phyloP scores from a whole-genome alignment of 2,888 invertebrate species.

The Argyra leucocephala region DNA sequence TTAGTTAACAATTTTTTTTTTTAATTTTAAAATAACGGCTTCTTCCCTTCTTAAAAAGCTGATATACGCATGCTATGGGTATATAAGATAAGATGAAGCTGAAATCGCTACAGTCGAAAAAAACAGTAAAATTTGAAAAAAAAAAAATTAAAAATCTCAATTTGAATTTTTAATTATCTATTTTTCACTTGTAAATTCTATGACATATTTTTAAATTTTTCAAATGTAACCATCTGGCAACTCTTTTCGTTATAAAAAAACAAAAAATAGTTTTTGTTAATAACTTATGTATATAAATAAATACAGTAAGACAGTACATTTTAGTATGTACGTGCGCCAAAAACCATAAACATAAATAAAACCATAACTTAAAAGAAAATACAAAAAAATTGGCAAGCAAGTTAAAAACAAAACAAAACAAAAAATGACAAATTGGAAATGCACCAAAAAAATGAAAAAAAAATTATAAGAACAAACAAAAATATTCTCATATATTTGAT shows the following conservation, averaged over 20 bases:
- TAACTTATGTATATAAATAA: neutral
- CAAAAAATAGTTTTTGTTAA: neutral
- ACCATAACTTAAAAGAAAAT: neutral
- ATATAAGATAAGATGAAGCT: too few relatives aligned
- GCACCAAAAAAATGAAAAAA: neutral
- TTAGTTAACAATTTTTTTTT: too few relatives aligned
- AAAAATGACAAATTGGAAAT: neutral
- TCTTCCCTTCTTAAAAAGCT: too few relatives aligned
- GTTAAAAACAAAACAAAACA: neutral
- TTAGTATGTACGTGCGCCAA: neutral
- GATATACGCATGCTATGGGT: too few relatives aligned
- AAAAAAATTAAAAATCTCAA: too few relatives aligned
- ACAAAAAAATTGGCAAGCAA: too few relatives aligned
- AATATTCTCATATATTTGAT: neutral
- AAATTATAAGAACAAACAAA: neutral
- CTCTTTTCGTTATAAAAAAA: neutral
- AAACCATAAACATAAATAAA: neutral
- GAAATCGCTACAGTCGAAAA: too few relatives aligned
- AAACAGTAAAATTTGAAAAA: too few relatives aligned
- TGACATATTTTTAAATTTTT: neutral
- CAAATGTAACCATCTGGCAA: slow-evolving; percentile 1
- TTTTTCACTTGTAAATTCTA: too few relatives aligned
- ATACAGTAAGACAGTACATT: too few relatives aligned
- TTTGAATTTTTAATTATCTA: too few relatives aligned
- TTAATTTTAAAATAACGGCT: too few relatives aligned